These are phyloP conservation scores for Rugalucina vietnamica DNA, from an alignment of 2,888 invertebrate species.

Conservation along the genomic window DNA sequence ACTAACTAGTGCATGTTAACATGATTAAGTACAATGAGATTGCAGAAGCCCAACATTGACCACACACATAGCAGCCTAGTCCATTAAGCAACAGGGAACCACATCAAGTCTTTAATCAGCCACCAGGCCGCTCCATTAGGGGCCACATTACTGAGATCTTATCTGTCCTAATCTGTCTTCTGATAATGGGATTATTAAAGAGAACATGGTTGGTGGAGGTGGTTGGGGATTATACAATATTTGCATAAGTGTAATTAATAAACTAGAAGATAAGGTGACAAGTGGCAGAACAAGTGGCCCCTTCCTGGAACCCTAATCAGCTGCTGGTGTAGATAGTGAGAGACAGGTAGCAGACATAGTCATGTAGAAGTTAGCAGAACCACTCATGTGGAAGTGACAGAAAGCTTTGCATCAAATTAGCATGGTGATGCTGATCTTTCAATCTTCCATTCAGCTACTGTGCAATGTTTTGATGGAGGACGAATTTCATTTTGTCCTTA, in stretches of 20 bases:
- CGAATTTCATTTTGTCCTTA: too few species aligned
- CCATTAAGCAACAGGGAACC: not conserved
- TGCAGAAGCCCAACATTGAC: too few species aligned
- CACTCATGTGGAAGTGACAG: not conserved
- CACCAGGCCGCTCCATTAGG: not conserved
- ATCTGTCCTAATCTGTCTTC: not conserved
- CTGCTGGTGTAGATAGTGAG: not conserved
- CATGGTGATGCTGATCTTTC: too few species aligned
- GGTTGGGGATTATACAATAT: not conserved
- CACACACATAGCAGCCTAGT: too few species aligned
- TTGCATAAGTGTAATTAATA: not conserved
- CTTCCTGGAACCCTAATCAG: not conserved
- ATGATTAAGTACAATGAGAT: too few species aligned
- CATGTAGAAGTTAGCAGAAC: not conserved
- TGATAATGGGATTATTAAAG: slow-evolving; percentile 1
- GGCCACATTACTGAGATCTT: not conserved
- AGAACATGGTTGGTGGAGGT: not conserved
- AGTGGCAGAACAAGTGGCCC: not conserved
- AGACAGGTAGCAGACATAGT: not conserved
- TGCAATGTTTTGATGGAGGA: too few species aligned
- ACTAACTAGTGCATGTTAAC: too few species aligned
- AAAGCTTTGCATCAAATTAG: not conserved
- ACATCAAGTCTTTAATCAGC: slow-evolving; percentile 2
- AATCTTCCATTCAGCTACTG: too few species aligned
- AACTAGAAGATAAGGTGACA: not conserved